Evolutionary conservation across 2,888 invertebrate species (phyloP).

Genomic region (Metacarcinus magister): DNA sequence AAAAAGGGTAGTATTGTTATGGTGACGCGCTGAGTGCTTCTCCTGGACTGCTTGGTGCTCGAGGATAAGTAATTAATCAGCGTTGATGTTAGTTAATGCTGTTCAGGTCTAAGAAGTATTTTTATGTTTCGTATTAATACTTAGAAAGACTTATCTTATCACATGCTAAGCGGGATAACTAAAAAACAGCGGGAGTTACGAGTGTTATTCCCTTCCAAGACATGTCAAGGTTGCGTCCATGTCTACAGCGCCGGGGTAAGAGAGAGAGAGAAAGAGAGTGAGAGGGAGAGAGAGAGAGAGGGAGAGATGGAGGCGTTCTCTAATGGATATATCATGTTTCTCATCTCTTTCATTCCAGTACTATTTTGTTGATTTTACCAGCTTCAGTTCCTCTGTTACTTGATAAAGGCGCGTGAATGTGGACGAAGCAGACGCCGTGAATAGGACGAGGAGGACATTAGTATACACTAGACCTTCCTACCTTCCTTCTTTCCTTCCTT

Average conservation of each 20-base stretch:
- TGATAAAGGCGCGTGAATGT: background rate
- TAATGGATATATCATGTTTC: slow-evolving; percentile 59
- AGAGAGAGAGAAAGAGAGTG: no score
- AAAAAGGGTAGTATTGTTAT: background rate
- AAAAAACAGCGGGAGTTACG: background rate
- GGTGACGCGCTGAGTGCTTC: background rate
- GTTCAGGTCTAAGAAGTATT: background rate
- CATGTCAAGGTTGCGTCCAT: slow-evolving; percentile 20
- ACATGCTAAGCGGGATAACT: background rate
- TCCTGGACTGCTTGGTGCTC: background rate
- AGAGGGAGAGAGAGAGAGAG: background rate
- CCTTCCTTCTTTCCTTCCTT: no score
- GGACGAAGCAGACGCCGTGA: background rate
- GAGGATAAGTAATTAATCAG: background rate
- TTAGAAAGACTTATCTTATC: no score
- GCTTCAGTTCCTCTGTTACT: background rate
- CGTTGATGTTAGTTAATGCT: background rate
- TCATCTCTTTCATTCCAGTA: background rate
- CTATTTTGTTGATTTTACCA: background rate
- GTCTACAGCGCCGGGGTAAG: background rate
- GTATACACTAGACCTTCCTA: no score
- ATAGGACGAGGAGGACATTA: background rate
- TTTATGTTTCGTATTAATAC: background rate
- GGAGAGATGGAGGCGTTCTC: background rate
- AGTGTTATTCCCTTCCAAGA: background rate